A percentile compares a stretch with the other conserved stretches of the same genome.
Evolutionary conservation across 2,888 invertebrate species (phyloP).

Genomic region (Rugalucina vietnamica): DNA sequence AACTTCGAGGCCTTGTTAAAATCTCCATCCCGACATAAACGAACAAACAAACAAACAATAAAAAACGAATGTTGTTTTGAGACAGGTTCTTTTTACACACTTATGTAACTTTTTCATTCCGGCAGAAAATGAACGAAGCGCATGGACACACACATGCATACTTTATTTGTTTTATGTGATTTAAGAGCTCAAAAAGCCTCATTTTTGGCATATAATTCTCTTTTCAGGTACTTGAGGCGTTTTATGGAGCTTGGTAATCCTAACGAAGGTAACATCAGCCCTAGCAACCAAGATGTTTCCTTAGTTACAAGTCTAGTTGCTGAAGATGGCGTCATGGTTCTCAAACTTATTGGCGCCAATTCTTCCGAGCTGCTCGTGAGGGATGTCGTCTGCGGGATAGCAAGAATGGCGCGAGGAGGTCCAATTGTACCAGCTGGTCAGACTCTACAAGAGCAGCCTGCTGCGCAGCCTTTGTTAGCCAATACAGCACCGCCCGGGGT

Average conservation of each 20-base stretch:
- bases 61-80: too few relatives aligned
- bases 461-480: background rate
- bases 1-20: too few relatives aligned
- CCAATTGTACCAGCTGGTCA: background rate
- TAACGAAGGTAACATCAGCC: background rate
- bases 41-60: too few relatives aligned
- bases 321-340: constrained; percentile 55
- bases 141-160: too few relatives aligned
- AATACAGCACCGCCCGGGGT: background rate
- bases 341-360: constrained; percentile 47
- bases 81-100: too few relatives aligned
- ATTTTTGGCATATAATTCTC: too few relatives aligned
- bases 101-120: too few relatives aligned
- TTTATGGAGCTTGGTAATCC: background rate
- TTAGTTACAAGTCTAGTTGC: constrained; percentile 20
- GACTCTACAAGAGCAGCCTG: background rate
- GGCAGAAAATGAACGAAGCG: too few relatives aligned
- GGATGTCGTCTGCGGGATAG: constrained; percentile 25
- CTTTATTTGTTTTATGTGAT: too few relatives aligned
- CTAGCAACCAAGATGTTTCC: background rate
- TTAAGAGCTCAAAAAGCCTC: too few relatives aligned
- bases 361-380: constrained; percentile 52
- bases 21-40: too few relatives aligned
- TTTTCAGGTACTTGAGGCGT: background rate
- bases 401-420: background rate